A percentile compares a stretch with the other conserved stretches of the same genome.
Evolutionary conservation across 2,888 invertebrate genomes (phyloP).

Genomic region (Clepsis dumicolana): DNA sequence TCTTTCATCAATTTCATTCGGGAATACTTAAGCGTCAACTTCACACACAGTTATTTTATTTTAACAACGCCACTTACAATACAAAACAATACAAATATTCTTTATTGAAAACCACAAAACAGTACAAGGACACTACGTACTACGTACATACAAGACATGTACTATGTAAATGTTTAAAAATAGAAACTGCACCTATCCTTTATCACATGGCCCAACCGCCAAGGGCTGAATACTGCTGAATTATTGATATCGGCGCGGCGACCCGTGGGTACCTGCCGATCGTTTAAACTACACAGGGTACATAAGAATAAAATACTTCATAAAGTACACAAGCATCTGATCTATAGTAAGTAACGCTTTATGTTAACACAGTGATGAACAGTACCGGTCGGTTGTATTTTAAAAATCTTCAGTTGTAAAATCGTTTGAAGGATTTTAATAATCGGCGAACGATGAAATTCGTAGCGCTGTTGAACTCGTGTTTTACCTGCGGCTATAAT

Average conservation of each 20-base stretch:
- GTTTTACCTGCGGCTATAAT: conserved; percentile 12
- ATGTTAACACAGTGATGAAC: conserved; percentile 48
- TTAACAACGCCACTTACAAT: too few relatives aligned
- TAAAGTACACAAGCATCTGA: conserved; percentile 51
- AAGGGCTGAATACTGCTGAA: conserved; percentile 60
- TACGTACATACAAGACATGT: too few relatives aligned
- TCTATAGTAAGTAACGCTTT: conserved; percentile 58
- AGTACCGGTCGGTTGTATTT: conserved; percentile 27
- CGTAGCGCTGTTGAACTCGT: neutral
- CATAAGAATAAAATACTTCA: conserved; percentile 44
- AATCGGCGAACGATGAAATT: conserved; percentile 23
- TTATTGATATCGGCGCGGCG: conserved; percentile 59
- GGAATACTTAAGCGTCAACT: too few relatives aligned
- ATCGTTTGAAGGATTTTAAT: conserved; percentile 23
- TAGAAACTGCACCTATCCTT: conserved; percentile 2
- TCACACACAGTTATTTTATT: too few relatives aligned
- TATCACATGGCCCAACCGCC: conserved; percentile 25
- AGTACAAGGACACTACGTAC: too few relatives aligned
- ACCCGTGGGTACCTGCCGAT: conserved; percentile 51
- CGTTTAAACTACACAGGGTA: conserved; percentile 18
- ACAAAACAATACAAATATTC: too few relatives aligned
- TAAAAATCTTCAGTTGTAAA: conserved; percentile 28
- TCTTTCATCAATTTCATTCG: too few relatives aligned
- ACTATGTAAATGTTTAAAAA: neutral
- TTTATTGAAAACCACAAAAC: too few relatives aligned